Base-by-base conservation (phyloP, 2,113 vertebrate species). In the Trinectes maculatus region DNA sequence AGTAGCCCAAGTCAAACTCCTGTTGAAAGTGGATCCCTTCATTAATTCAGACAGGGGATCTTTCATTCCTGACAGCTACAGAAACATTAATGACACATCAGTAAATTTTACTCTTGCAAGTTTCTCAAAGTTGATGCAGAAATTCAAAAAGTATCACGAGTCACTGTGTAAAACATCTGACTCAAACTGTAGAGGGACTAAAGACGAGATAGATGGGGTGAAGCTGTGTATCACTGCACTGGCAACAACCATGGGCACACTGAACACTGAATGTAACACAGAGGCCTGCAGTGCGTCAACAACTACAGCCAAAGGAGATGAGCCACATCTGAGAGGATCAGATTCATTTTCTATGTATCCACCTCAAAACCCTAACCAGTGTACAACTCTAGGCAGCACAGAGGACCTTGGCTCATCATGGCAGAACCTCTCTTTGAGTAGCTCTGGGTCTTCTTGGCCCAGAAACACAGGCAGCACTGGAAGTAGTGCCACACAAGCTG, bases 1-100 rank as follows among this genome's bases (percentile, higher is more conserved):
- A 29, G 63, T 98, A 1, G 6, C 75, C 1, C 65, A 63, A 0
- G 82, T 96, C 39, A 96, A 95, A 76, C 54, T 33, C 11, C 54
- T 42, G 34, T 71, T 98, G 34, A 53, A 42, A 10, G 93, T 95
- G 36, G 70, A 89, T 49, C 75, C 84, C 22, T 95, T 96, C 71
- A 42, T 55, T 0, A 95, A 92, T 76, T 91, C 90, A 0, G 95
- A 98, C 13, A 70, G 85, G 9, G 80, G 74, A 9, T 96, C 95
- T 2, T 96, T 95, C 0, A 89, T 98, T 53, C 97, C 97, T 0
- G 94, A 95, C 68, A 89, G 80, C 60, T 98, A 95, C 33, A 90
- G 87, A 71, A 47, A 74, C 2, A 33, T 60, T 0, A 60, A 86
- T 12, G 86, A 85, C 55, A 83, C 85, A 2, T 64, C 75, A 0